These are phyloP conservation scores for Cynoglossus semilaevis DNA, from an alignment of 2,113 vertebrate species.

Conservation along the genomic window DNA sequence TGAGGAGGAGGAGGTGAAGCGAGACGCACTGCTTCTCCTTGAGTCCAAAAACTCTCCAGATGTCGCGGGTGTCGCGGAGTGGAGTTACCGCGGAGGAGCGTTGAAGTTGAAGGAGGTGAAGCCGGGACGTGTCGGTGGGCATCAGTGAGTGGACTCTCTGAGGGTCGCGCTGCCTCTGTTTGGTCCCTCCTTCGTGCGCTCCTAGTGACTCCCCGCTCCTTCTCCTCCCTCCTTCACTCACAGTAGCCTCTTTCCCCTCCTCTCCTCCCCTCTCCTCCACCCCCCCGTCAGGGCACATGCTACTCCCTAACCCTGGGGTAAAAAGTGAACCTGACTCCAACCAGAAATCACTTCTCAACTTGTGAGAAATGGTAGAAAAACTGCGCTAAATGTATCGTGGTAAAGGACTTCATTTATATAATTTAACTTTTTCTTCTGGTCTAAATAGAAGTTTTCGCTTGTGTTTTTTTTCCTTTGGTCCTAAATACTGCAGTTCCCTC, in stretches of 20 bases:
- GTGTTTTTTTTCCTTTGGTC: too few relatives aligned
- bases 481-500: too few relatives aligned
- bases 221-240: background rate
- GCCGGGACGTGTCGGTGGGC: slow-evolving; percentile 25
- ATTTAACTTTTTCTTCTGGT: too few relatives aligned
- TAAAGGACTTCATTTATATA: too few relatives aligned
- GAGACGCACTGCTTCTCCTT: slow-evolving; percentile 5
- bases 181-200: slow-evolving; percentile 55
- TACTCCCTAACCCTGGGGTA: slow-evolving; percentile 5
- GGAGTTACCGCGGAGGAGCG: slow-evolving; percentile 1
- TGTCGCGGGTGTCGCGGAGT: slow-evolving; percentile 15
- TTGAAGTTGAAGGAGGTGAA: slow-evolving; percentile 3
- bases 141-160: slow-evolving; percentile 51
- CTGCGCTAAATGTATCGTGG: too few relatives aligned
- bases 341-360: slow-evolving; percentile 10
- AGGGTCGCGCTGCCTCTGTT: slow-evolving; percentile 46
- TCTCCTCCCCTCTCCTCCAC: background rate
- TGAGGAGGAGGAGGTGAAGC: background rate
- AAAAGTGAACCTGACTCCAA: slow-evolving; percentile 39
- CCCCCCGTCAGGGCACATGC: slow-evolving; percentile 42
- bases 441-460: too few relatives aligned
- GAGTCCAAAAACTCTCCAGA: slow-evolving; percentile 38
- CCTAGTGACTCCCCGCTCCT: slow-evolving; percentile 41
- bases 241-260: slow-evolving; percentile 1
- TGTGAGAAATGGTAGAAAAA: too few relatives aligned